Evolutionary conservation across 2,113 vertebrate species (phyloP), one percentile per base, ranked within the genome.

Genomic region (Eptatretus burgeri): DNA sequence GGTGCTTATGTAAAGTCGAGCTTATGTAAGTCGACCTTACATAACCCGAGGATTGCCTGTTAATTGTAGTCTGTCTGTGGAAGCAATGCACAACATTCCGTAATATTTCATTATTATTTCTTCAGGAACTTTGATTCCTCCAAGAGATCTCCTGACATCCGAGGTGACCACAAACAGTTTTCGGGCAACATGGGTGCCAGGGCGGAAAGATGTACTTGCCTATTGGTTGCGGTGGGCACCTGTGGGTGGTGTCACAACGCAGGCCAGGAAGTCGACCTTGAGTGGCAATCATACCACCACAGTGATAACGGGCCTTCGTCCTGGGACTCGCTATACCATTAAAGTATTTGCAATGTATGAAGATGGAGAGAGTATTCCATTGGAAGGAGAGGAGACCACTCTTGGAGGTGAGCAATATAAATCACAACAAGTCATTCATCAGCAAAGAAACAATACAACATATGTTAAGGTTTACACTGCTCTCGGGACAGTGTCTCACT

Each of bases 281-380:
- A 20, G n/a, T 20, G 11, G 56, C n/a, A 60, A 60, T 20, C n/a
- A 60, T 19, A 77, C 71, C 13, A 83, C 76, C 1, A 68, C 78
- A 5, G 50, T 82, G 65, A 76, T 95, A 52, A 78, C 74, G 53
- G 76, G 81, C 68, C 77, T 98, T 64, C 76, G 72, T 8, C 85
- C 91, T 1, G 73, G 82, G 71, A 98, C 85, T 49, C 78, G 76
- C 52, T 98, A 98, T 0, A 49, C 80, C 19, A 82, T 98, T 71
- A 79, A 74, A 10, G 76, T 98, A 63, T 74, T 76, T 1, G 80
- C 89, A 2, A 82, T 88, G 52, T 98, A 93, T 5, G 74, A 80
- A 5, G 80, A 79, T 12, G 84, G 82, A 63, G 79, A 82, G 52
- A 93, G 91, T n/a, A 66, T 79, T 52, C 75, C 87, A 8, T 52